phyloP scores from a whole-genome alignment of 2,113 vertebrate species.

The Gallinago undulata region DNA sequence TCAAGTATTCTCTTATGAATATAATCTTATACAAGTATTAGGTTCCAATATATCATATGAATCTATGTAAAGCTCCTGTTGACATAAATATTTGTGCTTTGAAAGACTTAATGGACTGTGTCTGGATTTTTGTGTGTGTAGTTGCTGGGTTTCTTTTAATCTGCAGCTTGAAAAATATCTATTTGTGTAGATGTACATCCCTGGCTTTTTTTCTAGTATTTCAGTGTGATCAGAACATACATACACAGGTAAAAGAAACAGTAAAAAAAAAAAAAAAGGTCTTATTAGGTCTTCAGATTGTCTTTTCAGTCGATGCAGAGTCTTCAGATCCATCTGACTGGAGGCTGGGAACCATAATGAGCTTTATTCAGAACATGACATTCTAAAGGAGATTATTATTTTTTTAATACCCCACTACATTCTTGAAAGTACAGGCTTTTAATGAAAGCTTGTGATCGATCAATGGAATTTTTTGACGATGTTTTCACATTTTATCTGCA shows the following conservation, averaged over 20 bases:
- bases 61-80: neutral
- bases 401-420: neutral
- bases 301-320: rapidly evolving
- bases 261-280: neutral
- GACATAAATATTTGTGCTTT: neutral
- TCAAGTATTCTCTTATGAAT: neutral
- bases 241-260: neutral
- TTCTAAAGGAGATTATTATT: neutral
- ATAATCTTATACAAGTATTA: neutral
- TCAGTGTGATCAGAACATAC: neutral
- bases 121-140: neutral
- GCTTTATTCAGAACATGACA: neutral
- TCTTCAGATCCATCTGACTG: neutral
- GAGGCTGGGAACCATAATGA: neutral
- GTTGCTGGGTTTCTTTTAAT: neutral
- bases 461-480: neutral
- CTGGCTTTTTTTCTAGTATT: neutral
- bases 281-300: neutral
- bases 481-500: neutral
- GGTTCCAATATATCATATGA: neutral
- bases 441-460: neutral
- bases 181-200: neutral
- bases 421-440: neutral
- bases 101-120: neutral
- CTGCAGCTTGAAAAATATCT: neutral